Percentiles rank a stretch among this genome's conserved stretches.
Conservation (phyloP, 2,888 invertebrate genomes). For the Odontocolon sp. region DNA sequence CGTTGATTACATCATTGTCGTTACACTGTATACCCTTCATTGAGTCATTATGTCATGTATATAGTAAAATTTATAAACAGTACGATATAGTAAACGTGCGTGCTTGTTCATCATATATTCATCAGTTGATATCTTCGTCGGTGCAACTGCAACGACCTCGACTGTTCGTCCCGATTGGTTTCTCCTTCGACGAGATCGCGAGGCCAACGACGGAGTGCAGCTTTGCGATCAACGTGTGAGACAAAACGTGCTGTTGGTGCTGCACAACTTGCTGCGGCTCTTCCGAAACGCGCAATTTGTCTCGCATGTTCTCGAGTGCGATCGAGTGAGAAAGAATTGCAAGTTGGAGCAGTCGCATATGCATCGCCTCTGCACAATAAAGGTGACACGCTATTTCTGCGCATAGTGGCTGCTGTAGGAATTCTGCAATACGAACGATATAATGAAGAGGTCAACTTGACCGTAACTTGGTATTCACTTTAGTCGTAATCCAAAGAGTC, state of each 20-base stretch:
- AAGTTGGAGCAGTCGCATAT: too few relatives aligned
- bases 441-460: too few relatives aligned
- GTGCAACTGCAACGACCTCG: constrained; percentile 31
- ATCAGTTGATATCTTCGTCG: constrained; percentile 7
- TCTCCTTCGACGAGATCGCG: constrained; percentile 52
- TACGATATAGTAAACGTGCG: constrained; percentile 4
- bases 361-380: too few relatives aligned
- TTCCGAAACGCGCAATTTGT: constrained; percentile 10
- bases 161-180: constrained; percentile 44
- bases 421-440: too few relatives aligned
- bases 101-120: constrained; percentile 19
- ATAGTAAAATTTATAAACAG: neutral
- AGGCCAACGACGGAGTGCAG: constrained; percentile 26
- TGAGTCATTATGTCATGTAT: neutral
- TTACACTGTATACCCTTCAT: neutral
- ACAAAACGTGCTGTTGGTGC: constrained; percentile 7
- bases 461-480: too few relatives aligned
- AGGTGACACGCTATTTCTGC: too few relatives aligned
- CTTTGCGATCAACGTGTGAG: constrained; percentile 30
- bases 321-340: constrained; percentile 13
- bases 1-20: neutral
- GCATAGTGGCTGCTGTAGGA: too few relatives aligned
- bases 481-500: too few relatives aligned
- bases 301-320: constrained; percentile 31
- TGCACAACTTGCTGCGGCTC: neutral